Evolutionary conservation across 2,797 vertebrate species (phyloP).

Genomic region (Cygnus olor): DNA sequence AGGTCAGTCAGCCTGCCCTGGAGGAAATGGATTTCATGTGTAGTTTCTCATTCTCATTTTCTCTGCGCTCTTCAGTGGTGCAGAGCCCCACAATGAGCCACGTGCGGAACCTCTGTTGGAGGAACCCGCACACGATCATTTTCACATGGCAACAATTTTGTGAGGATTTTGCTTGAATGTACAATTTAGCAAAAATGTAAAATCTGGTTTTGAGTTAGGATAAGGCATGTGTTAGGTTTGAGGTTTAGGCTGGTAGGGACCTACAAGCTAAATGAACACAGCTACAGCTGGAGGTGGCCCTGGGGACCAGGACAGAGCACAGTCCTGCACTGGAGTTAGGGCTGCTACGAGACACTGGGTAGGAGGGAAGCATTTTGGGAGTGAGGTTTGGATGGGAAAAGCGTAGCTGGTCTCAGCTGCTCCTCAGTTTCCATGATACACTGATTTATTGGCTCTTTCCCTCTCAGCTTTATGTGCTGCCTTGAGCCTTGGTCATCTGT

Average conservation of each 20-base stretch:
- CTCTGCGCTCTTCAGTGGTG: background rate
- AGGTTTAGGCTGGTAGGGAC: background rate
- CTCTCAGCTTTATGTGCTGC: background rate
- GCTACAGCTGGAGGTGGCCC: background rate
- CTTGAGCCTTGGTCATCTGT: background rate
- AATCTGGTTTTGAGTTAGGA: background rate
- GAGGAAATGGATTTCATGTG: background rate
- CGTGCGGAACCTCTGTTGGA: background rate
- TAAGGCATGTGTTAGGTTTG: background rate
- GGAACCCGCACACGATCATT: background rate
- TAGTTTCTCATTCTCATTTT: background rate
- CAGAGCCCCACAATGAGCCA: background rate
- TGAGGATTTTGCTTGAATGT: background rate
- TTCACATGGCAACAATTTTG: background rate
- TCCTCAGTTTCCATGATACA: background rate
- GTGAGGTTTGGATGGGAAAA: background rate
- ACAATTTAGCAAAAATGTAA: background rate
- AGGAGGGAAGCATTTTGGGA: background rate
- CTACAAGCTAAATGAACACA: background rate
- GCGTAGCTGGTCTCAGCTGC: background rate
- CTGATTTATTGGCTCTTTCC: background rate
- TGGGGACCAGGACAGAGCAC: background rate
- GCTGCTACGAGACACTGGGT: background rate
- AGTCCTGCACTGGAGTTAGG: rapidly evolving
- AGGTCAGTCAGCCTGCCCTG: background rate